Evolutionary conservation across 1,140 invertebrate species (phyloP).

Genomic region (Acromyrmex echinatior): DNA sequence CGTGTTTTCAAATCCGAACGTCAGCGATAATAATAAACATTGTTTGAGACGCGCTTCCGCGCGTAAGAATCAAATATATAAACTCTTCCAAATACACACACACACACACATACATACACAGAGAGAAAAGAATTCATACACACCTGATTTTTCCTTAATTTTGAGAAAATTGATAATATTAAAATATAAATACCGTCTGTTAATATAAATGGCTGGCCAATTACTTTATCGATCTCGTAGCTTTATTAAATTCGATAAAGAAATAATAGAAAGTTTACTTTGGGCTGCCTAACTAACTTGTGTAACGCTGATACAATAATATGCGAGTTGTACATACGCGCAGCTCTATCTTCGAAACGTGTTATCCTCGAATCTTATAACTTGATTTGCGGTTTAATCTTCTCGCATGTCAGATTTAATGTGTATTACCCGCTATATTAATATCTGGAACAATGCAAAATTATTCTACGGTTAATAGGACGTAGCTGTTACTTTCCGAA

Average conservation of each 20-base stretch:
- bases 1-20: not conserved
- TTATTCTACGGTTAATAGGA: slow-evolving; percentile 48
- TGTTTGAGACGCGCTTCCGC: not conserved
- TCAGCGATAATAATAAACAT: not conserved
- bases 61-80: not conserved
- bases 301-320: slow-evolving; percentile 3
- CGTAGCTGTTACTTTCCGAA: slow-evolving; percentile 34
- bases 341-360: slow-evolving; percentile 35
- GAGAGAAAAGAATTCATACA: not conserved
- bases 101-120: too few relatives aligned
- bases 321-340: slow-evolving; percentile 19
- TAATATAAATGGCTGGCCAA: not conserved
- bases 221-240: slow-evolving; percentile 5
- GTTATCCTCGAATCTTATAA: slow-evolving; percentile 48
- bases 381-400: slow-evolving; percentile 25
- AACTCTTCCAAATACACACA: not conserved
- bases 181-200: not conserved
- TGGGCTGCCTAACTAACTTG: slow-evolving; percentile 15
- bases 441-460: slow-evolving; percentile 62
- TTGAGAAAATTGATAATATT: not conserved
- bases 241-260: not conserved
- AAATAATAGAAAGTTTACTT: slow-evolving; percentile 19
- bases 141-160: not conserved
- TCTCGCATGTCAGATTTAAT: slow-evolving; percentile 52
- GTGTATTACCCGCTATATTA: slow-evolving; percentile 30